These are phyloP conservation scores for Adelges cooleyi DNA, from an alignment of 1,140 invertebrate genomes.

Conservation along the genomic window DNA sequence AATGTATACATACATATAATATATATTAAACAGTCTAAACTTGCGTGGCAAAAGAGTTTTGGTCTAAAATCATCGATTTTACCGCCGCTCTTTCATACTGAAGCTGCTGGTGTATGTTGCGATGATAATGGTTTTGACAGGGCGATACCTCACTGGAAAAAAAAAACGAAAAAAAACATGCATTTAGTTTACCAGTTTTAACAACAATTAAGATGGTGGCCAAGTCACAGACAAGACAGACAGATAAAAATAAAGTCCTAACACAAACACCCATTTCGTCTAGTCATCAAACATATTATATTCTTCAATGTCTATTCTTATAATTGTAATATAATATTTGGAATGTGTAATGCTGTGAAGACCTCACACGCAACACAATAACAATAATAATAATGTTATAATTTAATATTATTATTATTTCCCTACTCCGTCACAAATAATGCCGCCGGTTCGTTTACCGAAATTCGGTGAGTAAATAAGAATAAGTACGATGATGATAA, in stretches of 20 bases:
- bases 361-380: constrained; percentile 3
- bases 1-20: not conserved
- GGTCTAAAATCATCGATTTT: constrained; percentile 27
- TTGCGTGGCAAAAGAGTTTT: constrained; percentile 25
- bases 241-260: no score
- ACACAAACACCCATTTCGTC: no score
- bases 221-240: not conserved
- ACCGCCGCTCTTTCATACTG: constrained; percentile 23
- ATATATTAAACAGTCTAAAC: constrained; percentile 25
- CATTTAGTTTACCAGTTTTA: no score
- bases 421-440: no score
- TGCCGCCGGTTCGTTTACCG: no score
- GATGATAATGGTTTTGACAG: constrained; percentile 19
- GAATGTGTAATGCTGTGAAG: no score
- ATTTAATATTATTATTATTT: no score
- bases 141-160: constrained; percentile 18
- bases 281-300: no score
- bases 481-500: not conserved
- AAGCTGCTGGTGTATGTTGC: constrained; percentile 23
- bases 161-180: not conserved
- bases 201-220: not conserved
- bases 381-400: not conserved
- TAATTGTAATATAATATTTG: no score
- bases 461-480: not conserved
- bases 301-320: no score